Base-by-base conservation (phyloP, 2,888 invertebrate species). In the Dinocampus coccinellae region DNA sequence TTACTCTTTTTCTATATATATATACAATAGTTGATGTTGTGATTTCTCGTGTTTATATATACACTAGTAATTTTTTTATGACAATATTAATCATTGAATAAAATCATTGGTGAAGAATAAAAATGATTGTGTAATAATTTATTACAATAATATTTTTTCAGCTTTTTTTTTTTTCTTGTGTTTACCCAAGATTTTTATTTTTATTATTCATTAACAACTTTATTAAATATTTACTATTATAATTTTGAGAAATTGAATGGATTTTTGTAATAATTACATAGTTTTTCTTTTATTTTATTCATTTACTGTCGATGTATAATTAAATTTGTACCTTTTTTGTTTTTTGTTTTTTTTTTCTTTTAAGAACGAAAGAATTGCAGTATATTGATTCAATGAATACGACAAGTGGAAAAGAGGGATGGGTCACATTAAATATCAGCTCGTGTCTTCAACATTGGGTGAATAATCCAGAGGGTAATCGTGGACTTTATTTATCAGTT, bases 391-490 rank as follows among this genome's bases (percentile, higher is more conserved):
- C 93, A 4, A 91, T 92, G 39, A 95, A 95, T 82, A 94, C 94
- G 0, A 94, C 93, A n/a, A 90, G 92, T 3, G 90, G 90, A 47
- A 92, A 92, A 73, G 92, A 94, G 77, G 97, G 97, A 9, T 97
- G 97, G 97, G 85, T 97, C 72, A 93, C 94, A 80, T 87, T 97
- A 77, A 97, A 97, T 87, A 92, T 96, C 52, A 96, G 95, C 2
- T 90, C 89, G 63, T 93, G 95, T 4, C 88, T 96, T 53, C 89
- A 91, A 0, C 90, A 92, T 61, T 98, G 97, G 97, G 91, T 96
- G 74, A 90, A 91, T 20, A 92, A 93, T 78, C 94, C 95, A 0
- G 90, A 91, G 24, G 92, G 92, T 72, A 98, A 98, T 88, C 91
- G 92, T 73, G 98, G 97, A 29, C 91, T 98, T 70, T 95, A 95